A percentile compares a stretch with the other conserved stretches of the same genome.
Evolutionary conservation across 2,113 vertebrate genomes (phyloP).

Genomic region (Scortum barcoo): DNA sequence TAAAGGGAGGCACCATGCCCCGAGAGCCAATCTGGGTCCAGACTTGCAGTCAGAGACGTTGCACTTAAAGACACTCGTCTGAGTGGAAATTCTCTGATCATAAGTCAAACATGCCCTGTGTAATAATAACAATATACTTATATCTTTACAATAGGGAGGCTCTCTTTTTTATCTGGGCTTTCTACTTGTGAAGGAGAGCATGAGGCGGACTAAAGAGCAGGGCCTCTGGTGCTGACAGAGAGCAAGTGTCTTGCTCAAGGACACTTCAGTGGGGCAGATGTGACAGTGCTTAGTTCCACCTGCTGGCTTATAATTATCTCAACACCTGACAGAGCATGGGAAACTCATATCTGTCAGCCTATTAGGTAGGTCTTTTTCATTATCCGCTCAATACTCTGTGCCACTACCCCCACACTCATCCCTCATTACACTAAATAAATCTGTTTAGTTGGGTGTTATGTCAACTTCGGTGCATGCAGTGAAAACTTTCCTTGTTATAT

Average conservation of each 20-base stretch:
- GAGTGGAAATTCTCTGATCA: neutral
- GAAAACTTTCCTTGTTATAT: neutral
- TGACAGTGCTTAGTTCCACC: slow-evolving; percentile 52
- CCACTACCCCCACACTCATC: neutral
- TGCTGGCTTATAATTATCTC: slow-evolving; percentile 45
- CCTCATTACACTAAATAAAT: slow-evolving; percentile 22
- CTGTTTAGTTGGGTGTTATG: neutral
- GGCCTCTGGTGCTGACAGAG: neutral
- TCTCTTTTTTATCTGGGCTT: neutral
- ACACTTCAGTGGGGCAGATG: slow-evolving; percentile 27
- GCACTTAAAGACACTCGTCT: neutral
- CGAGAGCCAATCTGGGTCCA: slow-evolving; percentile 11
- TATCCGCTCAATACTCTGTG: slow-evolving; percentile 2
- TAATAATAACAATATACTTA: slow-evolving; percentile 15
- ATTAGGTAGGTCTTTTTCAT: slow-evolving; percentile 38
- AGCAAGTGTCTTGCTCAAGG: slow-evolving; percentile 35
- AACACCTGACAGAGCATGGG: slow-evolving; percentile 36
- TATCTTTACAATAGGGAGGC: slow-evolving; percentile 18
- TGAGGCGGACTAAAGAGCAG: neutral
- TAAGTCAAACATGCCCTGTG: slow-evolving; percentile 11
- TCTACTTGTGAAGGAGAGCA: neutral
- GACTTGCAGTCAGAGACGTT: neutral
- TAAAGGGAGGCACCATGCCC: slow-evolving; percentile 16
- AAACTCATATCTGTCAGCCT: slow-evolving; percentile 27
- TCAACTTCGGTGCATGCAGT: slow-evolving; percentile 1